These are phyloP conservation scores for Bimastos eiseni DNA, from an alignment of 2,888 invertebrate species.

Conservation along the genomic window DNA sequence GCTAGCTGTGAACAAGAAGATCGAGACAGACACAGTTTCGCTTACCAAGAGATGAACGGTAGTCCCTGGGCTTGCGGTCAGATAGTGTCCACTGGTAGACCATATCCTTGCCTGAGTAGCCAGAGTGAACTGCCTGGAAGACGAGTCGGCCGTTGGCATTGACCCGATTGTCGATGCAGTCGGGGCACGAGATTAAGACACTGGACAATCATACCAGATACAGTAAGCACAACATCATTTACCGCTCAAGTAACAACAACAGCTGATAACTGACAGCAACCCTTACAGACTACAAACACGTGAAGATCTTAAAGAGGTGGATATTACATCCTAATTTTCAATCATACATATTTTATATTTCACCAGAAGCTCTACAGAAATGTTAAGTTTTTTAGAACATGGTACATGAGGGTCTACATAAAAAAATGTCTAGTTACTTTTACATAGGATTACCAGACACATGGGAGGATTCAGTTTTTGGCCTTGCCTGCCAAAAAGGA, in stretches of 20 bases:
- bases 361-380: too few relatives aligned
- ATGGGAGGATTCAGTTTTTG: too few relatives aligned
- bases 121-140: slow-evolving; percentile 47
- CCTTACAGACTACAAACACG: neutral
- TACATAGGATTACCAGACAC: too few relatives aligned
- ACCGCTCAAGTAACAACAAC: neutral
- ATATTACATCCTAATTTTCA: neutral
- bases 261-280: too few relatives aligned
- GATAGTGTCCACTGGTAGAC: slow-evolving; percentile 49
- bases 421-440: too few relatives aligned
- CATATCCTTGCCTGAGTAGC: slow-evolving; percentile 42
- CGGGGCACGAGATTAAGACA: slow-evolving; percentile 18
- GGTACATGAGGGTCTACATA: too few relatives aligned
- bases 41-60: neutral
- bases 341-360: too few relatives aligned
- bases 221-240: neutral
- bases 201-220: neutral
- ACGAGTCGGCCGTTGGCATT: slow-evolving; percentile 52
- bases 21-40: neutral
- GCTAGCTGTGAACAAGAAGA: neutral
- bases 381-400: too few relatives aligned
- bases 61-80: neutral
- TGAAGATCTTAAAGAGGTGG: neutral
- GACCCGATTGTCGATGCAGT: slow-evolving; percentile 46
- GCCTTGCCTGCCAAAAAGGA: too few relatives aligned